phyloP scores from a whole-genome alignment of 2,113 vertebrate genomes.

The Cisticola juncidis region DNA sequence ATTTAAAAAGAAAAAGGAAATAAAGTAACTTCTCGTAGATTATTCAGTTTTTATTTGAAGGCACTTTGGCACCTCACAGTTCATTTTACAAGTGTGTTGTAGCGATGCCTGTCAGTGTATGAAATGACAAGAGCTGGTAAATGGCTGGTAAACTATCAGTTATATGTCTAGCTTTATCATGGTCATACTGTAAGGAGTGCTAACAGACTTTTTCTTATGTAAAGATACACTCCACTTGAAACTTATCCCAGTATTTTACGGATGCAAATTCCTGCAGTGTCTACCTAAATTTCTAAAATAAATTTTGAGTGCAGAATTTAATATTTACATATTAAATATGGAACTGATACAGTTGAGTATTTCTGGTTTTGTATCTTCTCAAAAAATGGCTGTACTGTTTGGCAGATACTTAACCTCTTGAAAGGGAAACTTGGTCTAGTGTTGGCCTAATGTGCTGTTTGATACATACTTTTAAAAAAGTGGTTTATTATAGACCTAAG shows the following conservation, averaged over 20 bases:
- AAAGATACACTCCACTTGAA: not conserved
- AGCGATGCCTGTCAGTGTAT: not conserved
- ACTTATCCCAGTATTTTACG: not conserved
- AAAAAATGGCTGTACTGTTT: not conserved
- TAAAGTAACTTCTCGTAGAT: slow-evolving; percentile 70
- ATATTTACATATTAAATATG: not conserved
- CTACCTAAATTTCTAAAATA: not conserved
- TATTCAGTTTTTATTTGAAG: slow-evolving; percentile 57
- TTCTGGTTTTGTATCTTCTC: not conserved
- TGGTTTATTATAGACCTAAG: not conserved
- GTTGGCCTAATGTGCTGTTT: not conserved
- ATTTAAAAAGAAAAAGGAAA: slow-evolving; percentile 75
- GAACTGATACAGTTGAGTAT: not conserved
- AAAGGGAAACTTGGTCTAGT: not conserved
- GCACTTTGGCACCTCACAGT: not conserved
- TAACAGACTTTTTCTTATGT: not conserved
- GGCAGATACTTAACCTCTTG: not conserved
- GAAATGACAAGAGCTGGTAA: not conserved
- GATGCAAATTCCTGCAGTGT: not conserved
- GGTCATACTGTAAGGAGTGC: not conserved
- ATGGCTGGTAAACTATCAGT: not conserved
- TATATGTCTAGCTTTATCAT: not conserved
- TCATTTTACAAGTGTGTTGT: not conserved
- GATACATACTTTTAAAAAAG: not conserved
- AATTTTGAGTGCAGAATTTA: not conserved